Percentiles rank a stretch among this genome's conserved stretches.
phyloP scores from a whole-genome alignment of 2,888 invertebrate genomes.

The Hetaerina titia region DNA sequence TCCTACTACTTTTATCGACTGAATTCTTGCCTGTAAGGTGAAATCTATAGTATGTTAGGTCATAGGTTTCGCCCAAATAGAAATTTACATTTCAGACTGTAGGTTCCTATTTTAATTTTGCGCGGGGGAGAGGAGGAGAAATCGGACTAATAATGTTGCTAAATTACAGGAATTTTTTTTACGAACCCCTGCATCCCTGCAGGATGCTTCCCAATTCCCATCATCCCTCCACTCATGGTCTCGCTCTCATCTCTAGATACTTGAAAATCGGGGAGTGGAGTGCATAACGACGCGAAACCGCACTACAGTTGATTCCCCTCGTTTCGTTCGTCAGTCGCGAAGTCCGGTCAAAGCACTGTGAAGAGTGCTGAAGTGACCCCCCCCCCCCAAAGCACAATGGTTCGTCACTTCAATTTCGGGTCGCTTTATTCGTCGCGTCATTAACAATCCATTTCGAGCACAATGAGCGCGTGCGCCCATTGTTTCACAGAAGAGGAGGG shows the following conservation, averaged over 20 bases:
- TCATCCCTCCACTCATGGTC: neutral
- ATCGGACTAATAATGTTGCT: no score
- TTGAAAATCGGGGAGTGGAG: neutral
- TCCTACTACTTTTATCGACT: no score
- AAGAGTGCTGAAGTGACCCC: neutral
- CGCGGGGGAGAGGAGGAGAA: no score
- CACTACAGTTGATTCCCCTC: slow-evolving; percentile 24
- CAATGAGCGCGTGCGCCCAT: neutral
- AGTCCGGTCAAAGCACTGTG: neutral
- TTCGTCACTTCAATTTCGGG: slow-evolving; percentile 24
- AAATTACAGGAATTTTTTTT: neutral
- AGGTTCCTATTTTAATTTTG: no score
- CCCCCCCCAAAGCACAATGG: neutral
- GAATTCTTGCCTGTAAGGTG: no score
- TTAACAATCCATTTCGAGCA: neutral
- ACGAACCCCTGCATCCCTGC: neutral
- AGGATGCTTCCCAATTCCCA: neutral
- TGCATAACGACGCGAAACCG: slow-evolving; percentile 26
- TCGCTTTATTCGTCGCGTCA: slow-evolving; percentile 21
- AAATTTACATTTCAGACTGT: no score
- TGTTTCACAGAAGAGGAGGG: slow-evolving; percentile 1
- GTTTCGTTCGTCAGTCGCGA: neutral
- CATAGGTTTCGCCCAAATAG: no score
- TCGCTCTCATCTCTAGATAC: neutral
- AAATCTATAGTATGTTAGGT: no score